Evolutionary conservation across 2,888 invertebrate genomes (phyloP).

Genomic region (Rhopalosiphum nymphaeae): DNA sequence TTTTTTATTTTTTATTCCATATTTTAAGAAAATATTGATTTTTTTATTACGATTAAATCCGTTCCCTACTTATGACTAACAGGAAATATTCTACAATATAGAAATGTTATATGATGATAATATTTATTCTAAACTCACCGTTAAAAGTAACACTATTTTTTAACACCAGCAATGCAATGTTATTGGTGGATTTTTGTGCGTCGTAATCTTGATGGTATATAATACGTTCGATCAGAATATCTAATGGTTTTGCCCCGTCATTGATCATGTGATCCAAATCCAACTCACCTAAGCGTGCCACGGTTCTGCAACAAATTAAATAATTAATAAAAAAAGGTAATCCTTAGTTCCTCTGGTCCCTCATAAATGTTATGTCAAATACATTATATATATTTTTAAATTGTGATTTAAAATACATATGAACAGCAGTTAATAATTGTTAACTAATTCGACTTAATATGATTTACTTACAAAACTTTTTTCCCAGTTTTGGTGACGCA

Average conservation of each 20-base stretch:
- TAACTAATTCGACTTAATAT: neutral
- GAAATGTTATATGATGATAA: neutral
- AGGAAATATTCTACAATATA: neutral
- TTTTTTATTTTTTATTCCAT: too few species aligned
- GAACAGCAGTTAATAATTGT: neutral
- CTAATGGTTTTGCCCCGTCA: slow-evolving; percentile 65
- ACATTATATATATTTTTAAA: neutral
- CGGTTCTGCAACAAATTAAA: slow-evolving; percentile 44
- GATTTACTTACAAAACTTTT: neutral
- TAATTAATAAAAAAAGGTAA: neutral
- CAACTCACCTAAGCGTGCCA: slow-evolving; percentile 66
- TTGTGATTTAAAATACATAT: neutral
- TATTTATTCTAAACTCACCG: neutral
- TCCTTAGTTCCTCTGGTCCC: neutral
- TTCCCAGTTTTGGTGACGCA: neutral
- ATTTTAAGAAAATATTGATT: too few species aligned
- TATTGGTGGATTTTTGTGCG: slow-evolving; percentile 49
- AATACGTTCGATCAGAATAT: slow-evolving; percentile 62
- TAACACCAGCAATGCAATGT: slow-evolving; percentile 66
- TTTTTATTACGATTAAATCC: too few species aligned
- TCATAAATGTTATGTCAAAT: neutral
- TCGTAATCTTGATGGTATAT: slow-evolving; percentile 65
- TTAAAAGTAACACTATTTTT: slow-evolving; percentile 12
- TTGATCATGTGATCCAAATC: slow-evolving; percentile 60
- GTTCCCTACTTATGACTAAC: neutral